Base-by-base conservation (phyloP, 2,888 invertebrate genomes). In the Melikaiella ostensackeni region DNA sequence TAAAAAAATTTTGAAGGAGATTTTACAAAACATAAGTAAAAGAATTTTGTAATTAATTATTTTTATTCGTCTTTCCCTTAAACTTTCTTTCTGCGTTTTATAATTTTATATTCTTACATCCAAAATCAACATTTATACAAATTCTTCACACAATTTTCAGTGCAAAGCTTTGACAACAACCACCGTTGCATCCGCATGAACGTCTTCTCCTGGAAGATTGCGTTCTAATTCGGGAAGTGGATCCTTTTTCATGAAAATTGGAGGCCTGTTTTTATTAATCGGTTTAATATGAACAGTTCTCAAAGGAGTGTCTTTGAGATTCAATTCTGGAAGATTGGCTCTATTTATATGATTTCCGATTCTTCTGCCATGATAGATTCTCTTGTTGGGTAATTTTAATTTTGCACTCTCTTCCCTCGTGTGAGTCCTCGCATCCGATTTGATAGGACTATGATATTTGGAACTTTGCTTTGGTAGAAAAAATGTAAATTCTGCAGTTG, bases 221-320 rank as follows among this genome's bases (percentile, higher is more conserved):
- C 83, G 80, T 27, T 81, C 75, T 30, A 89, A 77, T 84, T 88
- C 87, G 1, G 89, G 89, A 33, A 89, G 82, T 9, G 81, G 83
- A 75, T 84, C 82, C 74, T 88, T 89, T 73, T 84, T 88, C 64
- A 77, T 84, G 76, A 89, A 90, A 42, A 84, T 73, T 27, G 82
- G 83, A 61, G 87, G 86, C 59, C 81, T 81, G 24, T 86, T 83
- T 74, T 86, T 85, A 2, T 82, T 75, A 6, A 83, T 77, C 27
- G 84, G 70, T 74, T 86, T 85, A 3, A 90, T 86, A 57, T 86
- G 85, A 13, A 90, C 83, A 3, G 88, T 90, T 74, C 75, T 85
- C 13, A 90, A 83, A 3, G 89, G 89, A 9, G 88, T 87, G 59
- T 90, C 89, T 30, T 70, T 70, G 11, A 63, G n/a, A 11, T 50